A percentile compares a stretch with the other conserved stretches of the same genome.
These are phyloP conservation scores for Malurus splendens DNA, from an alignment of 2,797 vertebrate genomes.

Conservation along the genomic window DNA sequence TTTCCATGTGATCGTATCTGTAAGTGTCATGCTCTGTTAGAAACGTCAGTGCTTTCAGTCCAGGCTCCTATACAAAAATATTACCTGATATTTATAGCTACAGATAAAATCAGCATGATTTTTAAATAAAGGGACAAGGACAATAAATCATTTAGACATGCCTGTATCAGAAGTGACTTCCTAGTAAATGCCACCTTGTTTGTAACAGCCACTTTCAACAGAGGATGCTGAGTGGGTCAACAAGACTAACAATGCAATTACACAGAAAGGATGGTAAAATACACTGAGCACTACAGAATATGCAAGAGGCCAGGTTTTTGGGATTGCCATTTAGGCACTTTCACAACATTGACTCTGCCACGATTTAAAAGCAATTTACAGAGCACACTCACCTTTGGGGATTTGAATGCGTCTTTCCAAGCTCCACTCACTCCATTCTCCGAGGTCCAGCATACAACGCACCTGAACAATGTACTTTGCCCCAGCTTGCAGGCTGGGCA, in stretches of 20 bases:
- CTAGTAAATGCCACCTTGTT: not conserved
- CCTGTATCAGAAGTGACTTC: not conserved
- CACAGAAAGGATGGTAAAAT: not conserved
- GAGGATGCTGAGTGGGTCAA: not conserved
- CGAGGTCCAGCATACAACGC: constrained; percentile 85
- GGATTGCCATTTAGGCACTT: not conserved
- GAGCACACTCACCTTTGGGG: not conserved
- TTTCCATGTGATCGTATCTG: not conserved
- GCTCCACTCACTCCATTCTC: constrained; percentile 91
- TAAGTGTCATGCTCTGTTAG: not conserved
- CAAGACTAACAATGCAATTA: not conserved
- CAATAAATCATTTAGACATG: not conserved
- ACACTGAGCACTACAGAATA: not conserved
- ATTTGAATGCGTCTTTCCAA: not conserved
- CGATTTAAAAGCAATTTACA: not conserved
- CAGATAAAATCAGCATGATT: not conserved
- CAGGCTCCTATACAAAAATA: not conserved
- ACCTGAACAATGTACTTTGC: constrained; percentile 70
- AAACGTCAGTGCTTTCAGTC: not conserved
- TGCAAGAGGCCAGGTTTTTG: not conserved
- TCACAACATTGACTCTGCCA: not conserved
- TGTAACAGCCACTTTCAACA: not conserved
- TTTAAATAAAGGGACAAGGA: not conserved
- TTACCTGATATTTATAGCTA: not conserved
- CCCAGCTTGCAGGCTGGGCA: not conserved